These are phyloP conservation scores for Steinernema scapterisci DNA, from an alignment of 2,888 invertebrate species.

Conservation along the genomic window DNA sequence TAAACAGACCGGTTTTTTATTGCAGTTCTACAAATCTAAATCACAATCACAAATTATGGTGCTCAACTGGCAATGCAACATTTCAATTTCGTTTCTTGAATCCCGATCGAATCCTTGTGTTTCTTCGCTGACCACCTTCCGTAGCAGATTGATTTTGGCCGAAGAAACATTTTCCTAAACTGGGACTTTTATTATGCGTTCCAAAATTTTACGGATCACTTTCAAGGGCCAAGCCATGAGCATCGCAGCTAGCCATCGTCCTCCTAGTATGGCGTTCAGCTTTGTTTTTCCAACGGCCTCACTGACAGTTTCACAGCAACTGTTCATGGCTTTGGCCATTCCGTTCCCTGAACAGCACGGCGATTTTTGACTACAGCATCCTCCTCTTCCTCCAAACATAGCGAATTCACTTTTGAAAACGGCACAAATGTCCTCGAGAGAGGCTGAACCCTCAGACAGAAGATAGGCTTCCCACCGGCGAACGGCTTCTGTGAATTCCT, in stretches of 20 bases:
- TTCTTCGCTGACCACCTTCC: background rate
- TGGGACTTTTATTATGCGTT: background rate
- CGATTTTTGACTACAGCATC: conserved; percentile 27
- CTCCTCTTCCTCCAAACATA: background rate
- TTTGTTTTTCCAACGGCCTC: conserved; percentile 45
- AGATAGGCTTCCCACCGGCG: background rate
- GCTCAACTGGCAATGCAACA: conserved; percentile 14
- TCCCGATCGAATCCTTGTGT: background rate
- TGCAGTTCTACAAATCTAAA: background rate
- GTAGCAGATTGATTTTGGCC: background rate
- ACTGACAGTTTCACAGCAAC: conserved; percentile 41
- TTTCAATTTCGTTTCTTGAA: conserved; percentile 24
- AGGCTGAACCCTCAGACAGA: background rate
- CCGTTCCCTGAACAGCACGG: conserved; percentile 36
- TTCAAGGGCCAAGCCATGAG: conserved; percentile 54
- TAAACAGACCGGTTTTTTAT: background rate
- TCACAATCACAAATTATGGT: background rate
- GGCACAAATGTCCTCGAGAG: background rate
- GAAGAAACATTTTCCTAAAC: background rate
- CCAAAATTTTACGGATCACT: conserved; percentile 11
- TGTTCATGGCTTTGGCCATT: conserved; percentile 35
- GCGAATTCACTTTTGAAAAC: conserved; percentile 1
- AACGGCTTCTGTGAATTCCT: background rate
- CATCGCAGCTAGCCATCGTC: conserved; percentile 49
- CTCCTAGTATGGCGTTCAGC: conserved; percentile 44